A percentile compares a stretch with the other conserved stretches of the same genome.
Evolutionary conservation across 2,113 vertebrate species (phyloP).

Genomic region (Larimichthys crocea): DNA sequence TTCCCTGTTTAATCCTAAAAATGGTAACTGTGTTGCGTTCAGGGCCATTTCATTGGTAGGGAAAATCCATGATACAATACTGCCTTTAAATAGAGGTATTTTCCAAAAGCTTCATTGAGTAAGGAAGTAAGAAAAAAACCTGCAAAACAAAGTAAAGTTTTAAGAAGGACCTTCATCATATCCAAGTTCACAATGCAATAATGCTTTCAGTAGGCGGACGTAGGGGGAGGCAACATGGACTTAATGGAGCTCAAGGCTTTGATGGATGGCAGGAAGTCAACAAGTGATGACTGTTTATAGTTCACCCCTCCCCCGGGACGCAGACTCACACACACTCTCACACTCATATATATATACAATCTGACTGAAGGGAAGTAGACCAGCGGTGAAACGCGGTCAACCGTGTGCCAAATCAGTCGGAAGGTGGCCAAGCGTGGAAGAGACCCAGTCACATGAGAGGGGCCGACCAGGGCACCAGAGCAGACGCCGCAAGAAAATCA

Average conservation of each 20-base stretch:
- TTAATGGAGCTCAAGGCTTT: constrained; percentile 39
- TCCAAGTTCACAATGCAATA: constrained; percentile 10
- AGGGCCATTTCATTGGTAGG: not conserved
- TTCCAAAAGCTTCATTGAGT: not conserved
- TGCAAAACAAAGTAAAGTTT: constrained; percentile 35
- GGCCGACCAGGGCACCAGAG: constrained; percentile 10
- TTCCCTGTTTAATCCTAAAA: not conserved
- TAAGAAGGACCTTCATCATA: constrained; percentile 15
- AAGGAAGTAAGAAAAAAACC: constrained; percentile 15
- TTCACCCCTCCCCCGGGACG: not conserved
- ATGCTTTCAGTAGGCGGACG: constrained; percentile 2
- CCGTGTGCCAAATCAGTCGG: constrained; percentile 22
- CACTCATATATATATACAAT: constrained; percentile 11
- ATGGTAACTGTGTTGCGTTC: not conserved
- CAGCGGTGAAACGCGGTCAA: constrained; percentile 39
- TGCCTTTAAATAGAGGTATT: not conserved
- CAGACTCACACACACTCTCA: not conserved
- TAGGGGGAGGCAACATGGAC: not conserved
- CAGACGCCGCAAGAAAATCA: constrained; percentile 33
- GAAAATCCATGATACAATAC: not conserved
- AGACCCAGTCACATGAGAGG: constrained; percentile 51
- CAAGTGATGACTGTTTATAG: constrained; percentile 44
- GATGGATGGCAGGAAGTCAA: constrained; percentile 60
- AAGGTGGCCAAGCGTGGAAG: constrained; percentile 54
- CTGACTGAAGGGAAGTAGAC: constrained; percentile 28